Base-by-base conservation (phyloP, 2,797 vertebrate genomes). In the Adrianichthys oophorus region DNA sequence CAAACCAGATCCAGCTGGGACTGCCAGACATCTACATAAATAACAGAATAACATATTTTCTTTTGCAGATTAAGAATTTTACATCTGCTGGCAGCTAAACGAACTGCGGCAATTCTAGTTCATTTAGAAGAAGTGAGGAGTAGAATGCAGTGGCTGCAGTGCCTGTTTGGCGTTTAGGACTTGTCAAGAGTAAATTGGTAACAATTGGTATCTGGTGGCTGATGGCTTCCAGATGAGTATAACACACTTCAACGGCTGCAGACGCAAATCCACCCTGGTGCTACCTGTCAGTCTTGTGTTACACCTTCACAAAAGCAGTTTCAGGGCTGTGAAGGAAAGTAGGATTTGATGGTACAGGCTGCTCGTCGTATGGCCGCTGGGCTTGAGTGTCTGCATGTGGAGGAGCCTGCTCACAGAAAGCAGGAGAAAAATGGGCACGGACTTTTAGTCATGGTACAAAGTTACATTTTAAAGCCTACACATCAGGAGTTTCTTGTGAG, bases 341-440 rank as follows among this genome's bases (percentile, higher is more conserved):
- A 67, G 72, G 73, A 72, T 80, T 75, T 87, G 85, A 90, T 83
- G 85, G 70, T 77, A 83, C 86, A 85, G 76, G 79, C 79, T 85
- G 79, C 78, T 86, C 73, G 70, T 69, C 40, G 48, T 65, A 83
- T 79, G 82, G 74, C 85, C 44, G 48, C 78, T 48, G 69, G 71
- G 77, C 68, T 50, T 59, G 52, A 63, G 74, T 52, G 57, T 59
- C 48, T 0, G 40, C 37, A 32, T 18, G 41, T 0, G 56, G 12
- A 58, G 18, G 48, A 53, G 21, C 15, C 32, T 40, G 24, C 21
- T 58, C 54, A 55, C 58, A 23, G 37, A 60, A 53, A 24, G 63
- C 41, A 37, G 59, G 52, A 64, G 49, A 55, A 51, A 62, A 41
- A 72, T 62, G 60, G 56, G 4, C 62, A 77, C 46, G 78, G 78